A percentile compares a stretch with the other conserved stretches of the same genome.
phyloP scores from a whole-genome alignment of 2,113 vertebrate species.

The Stercorarius parasiticus region DNA sequence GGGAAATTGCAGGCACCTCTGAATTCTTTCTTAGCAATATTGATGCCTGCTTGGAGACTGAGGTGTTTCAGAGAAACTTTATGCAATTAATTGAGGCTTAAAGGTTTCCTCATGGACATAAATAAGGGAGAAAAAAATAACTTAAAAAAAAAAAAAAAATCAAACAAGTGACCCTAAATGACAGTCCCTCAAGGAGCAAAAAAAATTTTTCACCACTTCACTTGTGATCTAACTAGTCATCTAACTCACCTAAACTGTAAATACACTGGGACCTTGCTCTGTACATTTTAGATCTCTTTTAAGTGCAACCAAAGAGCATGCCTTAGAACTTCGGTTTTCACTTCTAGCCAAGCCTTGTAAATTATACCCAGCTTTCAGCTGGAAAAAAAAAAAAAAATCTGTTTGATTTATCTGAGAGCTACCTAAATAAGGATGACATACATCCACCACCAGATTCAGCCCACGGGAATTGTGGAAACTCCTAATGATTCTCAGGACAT shows the following conservation, averaged over 20 bases:
- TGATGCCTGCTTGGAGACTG: neutral
- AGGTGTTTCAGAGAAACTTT: neutral
- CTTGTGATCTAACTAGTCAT: neutral
- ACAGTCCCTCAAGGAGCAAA: neutral
- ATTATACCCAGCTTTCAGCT: neutral
- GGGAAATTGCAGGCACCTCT: neutral
- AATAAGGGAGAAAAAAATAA: neutral
- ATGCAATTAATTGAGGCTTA: neutral
- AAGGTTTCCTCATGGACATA: neutral
- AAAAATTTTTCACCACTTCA: neutral
- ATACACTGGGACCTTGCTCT: neutral
- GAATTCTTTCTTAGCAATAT: neutral
- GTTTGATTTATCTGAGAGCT: neutral
- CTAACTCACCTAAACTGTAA: neutral
- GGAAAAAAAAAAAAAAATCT: neutral
- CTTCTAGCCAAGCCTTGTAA: neutral
- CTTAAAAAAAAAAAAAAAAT: no score
- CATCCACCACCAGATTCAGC: neutral
- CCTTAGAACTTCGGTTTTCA: neutral
- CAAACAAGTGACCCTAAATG: neutral
- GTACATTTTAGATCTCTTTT: neutral
- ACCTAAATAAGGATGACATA: neutral
- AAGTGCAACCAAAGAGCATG: neutral
- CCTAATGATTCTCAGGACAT: conserved; percentile 39
- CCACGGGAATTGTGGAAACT: neutral